Evolutionary conservation across 1,140 invertebrate species (phyloP).

Genomic region (Cherax destructor): DNA sequence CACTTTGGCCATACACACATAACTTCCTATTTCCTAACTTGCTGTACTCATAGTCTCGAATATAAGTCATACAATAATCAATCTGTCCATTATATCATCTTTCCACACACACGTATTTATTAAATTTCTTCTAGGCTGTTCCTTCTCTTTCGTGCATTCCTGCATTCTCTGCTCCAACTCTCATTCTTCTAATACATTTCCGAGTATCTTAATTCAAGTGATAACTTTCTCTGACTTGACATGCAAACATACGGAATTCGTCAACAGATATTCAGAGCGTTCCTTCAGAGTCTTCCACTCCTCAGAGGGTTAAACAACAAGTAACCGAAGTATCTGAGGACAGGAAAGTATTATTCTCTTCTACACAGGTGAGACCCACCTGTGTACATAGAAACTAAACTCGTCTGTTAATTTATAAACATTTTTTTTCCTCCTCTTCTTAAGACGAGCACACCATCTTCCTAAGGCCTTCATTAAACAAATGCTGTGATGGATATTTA

Average conservation of each 20-base stretch:
- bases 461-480: slow-evolving; percentile 29
- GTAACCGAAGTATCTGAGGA: neutral
- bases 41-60: no score
- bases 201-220: neutral
- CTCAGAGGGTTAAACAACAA: neutral
- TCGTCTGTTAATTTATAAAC: slow-evolving; percentile 24
- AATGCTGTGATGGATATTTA: slow-evolving; percentile 56
- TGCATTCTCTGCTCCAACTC: neutral
- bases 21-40: no score
- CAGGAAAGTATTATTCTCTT: no score
- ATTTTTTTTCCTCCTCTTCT: slow-evolving; percentile 1
- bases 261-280: neutral
- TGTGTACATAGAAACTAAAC: neutral
- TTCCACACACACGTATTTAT: neutral
- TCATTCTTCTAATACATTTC: neutral
- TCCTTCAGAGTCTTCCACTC: neutral
- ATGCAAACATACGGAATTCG: neutral
- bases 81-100: no score
- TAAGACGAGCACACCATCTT: slow-evolving; percentile 2
- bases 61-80: no score
- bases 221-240: neutral
- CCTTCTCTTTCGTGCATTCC: neutral
- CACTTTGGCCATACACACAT: no score
- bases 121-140: neutral
- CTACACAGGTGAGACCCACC: no score